Evolutionary conservation across 2,797 vertebrate species (phyloP).

Genomic region (Acrocephalus scirpaceus): DNA sequence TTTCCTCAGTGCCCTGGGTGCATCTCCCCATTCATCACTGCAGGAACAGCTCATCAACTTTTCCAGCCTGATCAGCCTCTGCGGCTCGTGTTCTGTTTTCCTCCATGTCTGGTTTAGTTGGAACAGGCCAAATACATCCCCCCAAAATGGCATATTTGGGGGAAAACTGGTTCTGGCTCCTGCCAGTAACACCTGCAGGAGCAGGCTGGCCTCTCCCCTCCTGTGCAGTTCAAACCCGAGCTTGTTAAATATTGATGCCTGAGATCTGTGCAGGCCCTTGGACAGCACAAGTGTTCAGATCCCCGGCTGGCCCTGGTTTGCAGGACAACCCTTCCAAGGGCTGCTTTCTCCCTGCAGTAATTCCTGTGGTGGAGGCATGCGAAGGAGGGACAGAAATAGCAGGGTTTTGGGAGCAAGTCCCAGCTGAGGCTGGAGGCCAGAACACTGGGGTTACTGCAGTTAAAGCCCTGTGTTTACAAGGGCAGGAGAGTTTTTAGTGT

Average conservation of each 20-base stretch:
- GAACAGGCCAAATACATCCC: not conserved
- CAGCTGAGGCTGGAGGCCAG: not conserved
- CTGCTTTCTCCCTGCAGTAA: not conserved
- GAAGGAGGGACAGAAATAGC: not conserved
- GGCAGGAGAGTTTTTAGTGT: not conserved
- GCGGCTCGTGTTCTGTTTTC: accelerated
- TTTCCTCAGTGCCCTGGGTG: not conserved
- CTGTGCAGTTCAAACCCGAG: not conserved
- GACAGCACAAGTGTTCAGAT: not conserved
- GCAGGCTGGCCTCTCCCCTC: not conserved
- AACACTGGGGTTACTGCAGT: not conserved
- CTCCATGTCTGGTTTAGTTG: accelerated
- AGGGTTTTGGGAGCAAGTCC: not conserved
- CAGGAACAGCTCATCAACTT: accelerated
- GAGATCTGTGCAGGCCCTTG: not conserved
- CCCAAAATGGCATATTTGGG: accelerated
- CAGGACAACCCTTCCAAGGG: not conserved
- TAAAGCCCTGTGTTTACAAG: not conserved
- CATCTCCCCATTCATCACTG: not conserved
- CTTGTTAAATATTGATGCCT: not conserved
- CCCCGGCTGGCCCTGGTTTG: not conserved
- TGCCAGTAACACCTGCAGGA: not conserved
- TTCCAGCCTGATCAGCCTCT: not conserved
- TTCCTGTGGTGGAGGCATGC: not conserved
- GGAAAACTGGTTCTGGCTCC: not conserved